These are phyloP conservation scores for Muscicapa striata DNA, from an alignment of 2,797 vertebrate genomes.

Conservation along the genomic window DNA sequence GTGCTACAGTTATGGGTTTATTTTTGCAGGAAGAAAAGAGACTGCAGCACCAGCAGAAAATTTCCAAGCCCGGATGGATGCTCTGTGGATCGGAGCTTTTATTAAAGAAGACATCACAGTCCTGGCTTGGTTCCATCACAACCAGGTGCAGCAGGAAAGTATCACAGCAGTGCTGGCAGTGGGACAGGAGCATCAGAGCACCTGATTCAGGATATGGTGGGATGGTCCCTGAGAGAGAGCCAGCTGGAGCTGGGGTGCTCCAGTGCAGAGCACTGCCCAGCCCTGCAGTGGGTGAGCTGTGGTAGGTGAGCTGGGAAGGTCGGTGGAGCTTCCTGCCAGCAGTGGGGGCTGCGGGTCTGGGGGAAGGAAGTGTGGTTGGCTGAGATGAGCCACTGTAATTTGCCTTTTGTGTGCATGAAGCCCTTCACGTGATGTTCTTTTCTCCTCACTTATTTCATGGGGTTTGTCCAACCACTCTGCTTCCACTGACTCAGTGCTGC, in stretches of 20 bases:
- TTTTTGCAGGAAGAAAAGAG: background rate
- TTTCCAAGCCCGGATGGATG: background rate
- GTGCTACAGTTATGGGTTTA: background rate
- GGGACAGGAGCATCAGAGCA: background rate
- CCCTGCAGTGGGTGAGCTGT: background rate
- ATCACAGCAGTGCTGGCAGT: background rate
- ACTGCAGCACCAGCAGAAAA: background rate
- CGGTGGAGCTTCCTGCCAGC: background rate
- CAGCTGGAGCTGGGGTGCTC: background rate
- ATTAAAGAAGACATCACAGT: background rate
- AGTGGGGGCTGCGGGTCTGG: background rate
- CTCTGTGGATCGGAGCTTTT: background rate
- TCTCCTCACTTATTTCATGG: background rate
- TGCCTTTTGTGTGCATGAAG: background rate
- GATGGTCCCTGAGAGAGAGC: background rate
- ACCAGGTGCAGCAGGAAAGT: background rate
- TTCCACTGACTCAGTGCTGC: background rate
- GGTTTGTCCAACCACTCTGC: background rate
- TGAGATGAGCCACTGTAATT: background rate
- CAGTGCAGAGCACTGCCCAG: background rate
- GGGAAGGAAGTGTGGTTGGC: background rate
- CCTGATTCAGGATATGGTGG: accelerated
- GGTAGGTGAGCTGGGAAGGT: background rate
- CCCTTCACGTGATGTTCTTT: accelerated
- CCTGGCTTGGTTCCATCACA: background rate